Conservation (phyloP, 2,888 invertebrate genomes). For the Platycnemis pennipes region DNA sequence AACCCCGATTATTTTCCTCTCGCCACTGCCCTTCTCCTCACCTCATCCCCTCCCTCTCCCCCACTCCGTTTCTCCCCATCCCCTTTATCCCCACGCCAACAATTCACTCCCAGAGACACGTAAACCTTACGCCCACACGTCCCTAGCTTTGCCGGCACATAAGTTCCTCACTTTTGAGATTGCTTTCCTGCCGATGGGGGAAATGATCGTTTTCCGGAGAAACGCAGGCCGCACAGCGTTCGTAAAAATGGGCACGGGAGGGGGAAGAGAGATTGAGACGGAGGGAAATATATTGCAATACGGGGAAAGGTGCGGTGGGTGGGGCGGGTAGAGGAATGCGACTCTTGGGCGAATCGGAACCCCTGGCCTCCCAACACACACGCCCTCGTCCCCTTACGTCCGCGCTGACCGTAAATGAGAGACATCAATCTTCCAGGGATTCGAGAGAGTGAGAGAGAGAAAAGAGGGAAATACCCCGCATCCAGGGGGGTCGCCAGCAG, state of each 20-base stretch:
- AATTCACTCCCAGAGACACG: background rate
- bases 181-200: background rate
- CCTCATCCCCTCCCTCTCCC: background rate
- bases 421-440: constrained; percentile 7
- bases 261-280: background rate
- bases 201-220: background rate
- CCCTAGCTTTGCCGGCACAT: background rate
- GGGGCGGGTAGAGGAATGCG: background rate
- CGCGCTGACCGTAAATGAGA: constrained; percentile 8
- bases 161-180: background rate
- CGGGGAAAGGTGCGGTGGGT: background rate
- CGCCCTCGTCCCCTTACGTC: background rate
- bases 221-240: background rate
- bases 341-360: background rate
- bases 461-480: too few relatives aligned
- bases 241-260: background rate
- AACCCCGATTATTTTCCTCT: background rate
- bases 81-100: background rate
- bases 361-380: background rate
- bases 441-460: background rate
- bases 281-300: constrained; percentile 23
- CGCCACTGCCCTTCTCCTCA: background rate
- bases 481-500: background rate
- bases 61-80: background rate
- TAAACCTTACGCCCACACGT: background rate